Evolutionary conservation across 2,888 invertebrate genomes (phyloP).

Genomic region (Eudiplozoon nipponicum): DNA sequence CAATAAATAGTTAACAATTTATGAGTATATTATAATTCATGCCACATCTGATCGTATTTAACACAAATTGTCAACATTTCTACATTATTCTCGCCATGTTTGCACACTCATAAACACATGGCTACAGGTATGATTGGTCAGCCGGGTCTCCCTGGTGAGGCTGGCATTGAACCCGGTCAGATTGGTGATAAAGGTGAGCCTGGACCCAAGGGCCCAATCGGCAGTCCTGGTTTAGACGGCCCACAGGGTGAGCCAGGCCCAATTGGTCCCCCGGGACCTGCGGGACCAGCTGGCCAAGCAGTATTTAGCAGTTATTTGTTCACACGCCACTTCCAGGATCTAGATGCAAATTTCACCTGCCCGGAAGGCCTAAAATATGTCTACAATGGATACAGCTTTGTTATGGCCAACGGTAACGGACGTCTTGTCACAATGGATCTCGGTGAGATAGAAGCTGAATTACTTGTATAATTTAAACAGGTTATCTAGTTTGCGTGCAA

Average conservation of each 20-base stretch:
- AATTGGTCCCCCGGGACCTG: not conserved
- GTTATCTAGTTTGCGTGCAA: no score
- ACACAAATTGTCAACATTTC: no score
- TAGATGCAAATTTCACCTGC: not conserved
- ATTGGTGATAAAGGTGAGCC: constrained; percentile 6
- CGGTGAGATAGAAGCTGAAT: not conserved
- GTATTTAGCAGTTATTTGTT: constrained; percentile 8
- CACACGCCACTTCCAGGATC: constrained; percentile 1
- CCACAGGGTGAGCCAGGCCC: constrained; percentile 6
- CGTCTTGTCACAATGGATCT: constrained; percentile 9
- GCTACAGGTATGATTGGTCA: not conserved
- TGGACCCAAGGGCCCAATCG: constrained; percentile 4
- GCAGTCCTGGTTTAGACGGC: constrained; percentile 6
- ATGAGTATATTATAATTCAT: no score
- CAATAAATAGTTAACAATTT: no score
- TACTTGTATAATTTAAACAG: not conserved
- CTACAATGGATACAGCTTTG: constrained; percentile 10
- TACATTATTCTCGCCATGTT: no score
- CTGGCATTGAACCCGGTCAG: constrained; percentile 2
- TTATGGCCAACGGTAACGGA: constrained; percentile 14
- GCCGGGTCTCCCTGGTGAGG: constrained; percentile 1
- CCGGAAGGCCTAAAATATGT: constrained; percentile 8
- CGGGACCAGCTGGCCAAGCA: constrained; percentile 2
- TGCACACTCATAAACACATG: not conserved
- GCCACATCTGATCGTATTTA: no score